These are phyloP conservation scores for Gymnopithys bicolor DNA, from an alignment of 2,797 vertebrate species.

Conservation along the genomic window DNA sequence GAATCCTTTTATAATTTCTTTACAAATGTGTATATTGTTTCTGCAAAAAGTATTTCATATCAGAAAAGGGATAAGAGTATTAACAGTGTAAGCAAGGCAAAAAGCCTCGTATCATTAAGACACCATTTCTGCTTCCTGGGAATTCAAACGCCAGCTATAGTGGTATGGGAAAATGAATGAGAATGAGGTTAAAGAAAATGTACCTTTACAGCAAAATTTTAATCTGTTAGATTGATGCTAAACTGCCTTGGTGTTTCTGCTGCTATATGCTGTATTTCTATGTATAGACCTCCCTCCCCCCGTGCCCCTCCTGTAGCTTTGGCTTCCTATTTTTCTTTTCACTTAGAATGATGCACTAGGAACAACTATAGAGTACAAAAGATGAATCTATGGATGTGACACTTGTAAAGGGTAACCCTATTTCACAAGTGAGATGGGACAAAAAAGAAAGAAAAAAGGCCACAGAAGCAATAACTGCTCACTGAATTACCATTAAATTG, in stretches of 20 bases:
- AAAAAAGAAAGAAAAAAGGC: conserved; percentile 82
- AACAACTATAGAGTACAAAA: conserved; percentile 80
- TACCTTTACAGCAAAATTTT: conserved; percentile 76
- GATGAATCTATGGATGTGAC: conserved; percentile 83
- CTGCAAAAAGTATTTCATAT: conserved; percentile 78
- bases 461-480: conserved; percentile 84
- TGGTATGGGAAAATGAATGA: conserved; percentile 70
- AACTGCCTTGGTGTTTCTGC: conserved; percentile 59
- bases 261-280: conserved; percentile 48
- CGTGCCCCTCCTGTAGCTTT: conserved; percentile 58
- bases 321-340: conserved; percentile 75
- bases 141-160: conserved; percentile 67
- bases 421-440: conserved; percentile 84
- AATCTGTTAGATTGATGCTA: conserved; percentile 72
- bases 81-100: conserved; percentile 78
- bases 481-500: conserved; percentile 85
- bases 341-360: conserved; percentile 77
- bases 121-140: conserved; percentile 71
- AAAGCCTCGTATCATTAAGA: conserved; percentile 74
- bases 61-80: conserved; percentile 80
- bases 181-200: conserved; percentile 76
- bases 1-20: conserved; percentile 85
- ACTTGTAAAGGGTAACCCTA: conserved; percentile 85
- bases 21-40: conserved; percentile 85
- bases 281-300: conserved; percentile 40